A percentile compares a stretch with the other conserved stretches of the same genome.
Evolutionary conservation across 2,888 invertebrate species (phyloP).

Genomic region (Eutolmus rufibarbis): DNA sequence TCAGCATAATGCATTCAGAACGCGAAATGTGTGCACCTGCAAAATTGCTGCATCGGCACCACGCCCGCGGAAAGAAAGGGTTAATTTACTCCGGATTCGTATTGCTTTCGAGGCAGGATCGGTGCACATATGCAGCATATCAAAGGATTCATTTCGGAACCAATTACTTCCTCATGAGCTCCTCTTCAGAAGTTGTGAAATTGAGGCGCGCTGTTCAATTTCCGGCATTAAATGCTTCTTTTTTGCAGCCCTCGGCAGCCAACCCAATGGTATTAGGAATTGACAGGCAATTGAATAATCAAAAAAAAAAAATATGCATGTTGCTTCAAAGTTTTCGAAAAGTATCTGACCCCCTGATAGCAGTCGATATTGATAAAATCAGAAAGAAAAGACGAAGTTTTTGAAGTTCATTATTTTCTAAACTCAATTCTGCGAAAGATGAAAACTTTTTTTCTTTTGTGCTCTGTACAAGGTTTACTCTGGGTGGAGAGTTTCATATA

Average conservation of each 20-base stretch:
- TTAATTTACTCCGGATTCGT: not conserved
- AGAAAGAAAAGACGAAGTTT: not conserved
- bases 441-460: conserved; percentile 4
- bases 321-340: not conserved
- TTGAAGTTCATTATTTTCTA: conserved; percentile 9
- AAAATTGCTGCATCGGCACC: not conserved
- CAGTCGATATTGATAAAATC: not conserved
- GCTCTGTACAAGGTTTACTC: not conserved
- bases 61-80: not conserved
- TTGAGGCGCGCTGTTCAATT: not conserved
- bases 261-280: not conserved
- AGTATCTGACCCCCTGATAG: not conserved
- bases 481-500: not conserved
- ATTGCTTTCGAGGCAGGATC: not conserved
- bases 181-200: not conserved
- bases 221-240: not conserved
- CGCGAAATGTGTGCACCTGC: not conserved
- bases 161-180: conserved; percentile 7
- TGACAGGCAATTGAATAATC: not conserved
- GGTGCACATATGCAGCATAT: not conserved
- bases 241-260: not conserved
- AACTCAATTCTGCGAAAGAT: not conserved
- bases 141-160: not conserved
- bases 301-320: not conserved
- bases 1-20: not conserved